Base-by-base conservation (phyloP, 2,888 invertebrate species). In the Eumerus sabulonum region DNA sequence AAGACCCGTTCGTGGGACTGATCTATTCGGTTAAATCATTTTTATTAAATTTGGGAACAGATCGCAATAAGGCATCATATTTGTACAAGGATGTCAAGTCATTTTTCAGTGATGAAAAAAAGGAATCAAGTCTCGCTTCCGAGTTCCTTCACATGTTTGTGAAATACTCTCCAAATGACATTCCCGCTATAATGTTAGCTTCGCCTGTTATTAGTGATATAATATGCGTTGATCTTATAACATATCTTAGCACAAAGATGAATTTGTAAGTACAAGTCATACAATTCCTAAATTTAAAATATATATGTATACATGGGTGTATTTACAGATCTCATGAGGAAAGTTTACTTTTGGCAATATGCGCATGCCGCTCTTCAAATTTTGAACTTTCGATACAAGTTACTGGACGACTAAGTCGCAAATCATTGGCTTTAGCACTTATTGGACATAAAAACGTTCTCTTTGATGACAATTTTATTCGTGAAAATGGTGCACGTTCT, bases 151-250 rank as follows among this genome's bases (percentile, higher is more conserved):
- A 88, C 70, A 86, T 88, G 85, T 88, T 88, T 54, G 84, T 87
- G 5, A 86, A 86, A 56, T 85, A 86, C 62, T 84, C 88, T 0
- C 85, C 86, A 0, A 73, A 79, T 5, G 86, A 88, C 53, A 85
- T 89, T 72, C 84, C 89, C 2, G 82, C 85, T 17, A 85, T 89
- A 11, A 86, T 86, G 84, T 82, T 89, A 1, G 83, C 82, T 3
- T 89, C 88, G 1, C 87, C 89, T 0, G 86, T 87, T 14, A 86
- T 88, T 27, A 86, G 86, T 2, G 89, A 88, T 74, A 84, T 88
- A 9, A 85, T 88, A 70, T 85, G 87, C 71, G 84, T 85, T 0
- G 86, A 87, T 70, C 82, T 88, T n/a, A 85, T 86, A 36, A 84
- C 85, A 60, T 87, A 87, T 82, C 82, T 87, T 0, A 86, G 85